These are phyloP conservation scores for Opisthograptis luteolata DNA, from an alignment of 2,888 invertebrate genomes.

Conservation along the genomic window DNA sequence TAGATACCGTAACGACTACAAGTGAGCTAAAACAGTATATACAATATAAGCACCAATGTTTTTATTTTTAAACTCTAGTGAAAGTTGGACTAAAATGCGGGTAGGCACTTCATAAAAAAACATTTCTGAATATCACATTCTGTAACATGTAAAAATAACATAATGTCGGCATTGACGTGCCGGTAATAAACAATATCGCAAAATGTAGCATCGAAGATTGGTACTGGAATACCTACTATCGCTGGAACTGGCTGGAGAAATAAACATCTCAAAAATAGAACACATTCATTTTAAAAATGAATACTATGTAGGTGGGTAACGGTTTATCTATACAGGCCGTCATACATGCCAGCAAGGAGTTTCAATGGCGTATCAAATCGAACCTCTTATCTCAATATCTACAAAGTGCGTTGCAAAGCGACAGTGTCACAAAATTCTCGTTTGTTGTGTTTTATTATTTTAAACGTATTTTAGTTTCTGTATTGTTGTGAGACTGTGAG, in stretches of 20 bases:
- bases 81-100: no score
- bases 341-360: conserved; percentile 15
- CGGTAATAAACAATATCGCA: no score
- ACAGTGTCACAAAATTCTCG: conserved; percentile 11
- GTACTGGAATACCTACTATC: not conserved
- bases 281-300: conserved; percentile 23
- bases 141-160: no score
- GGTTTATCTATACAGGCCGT: conserved; percentile 20
- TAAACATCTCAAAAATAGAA: conserved; percentile 59
- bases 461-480: not conserved
- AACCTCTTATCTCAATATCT: conserved; percentile 17
- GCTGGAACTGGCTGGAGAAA: conserved; percentile 33
- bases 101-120: no score
- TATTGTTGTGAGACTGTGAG: conserved; percentile 1
- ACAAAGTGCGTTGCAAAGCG: not conserved
- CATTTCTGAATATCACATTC: no score
- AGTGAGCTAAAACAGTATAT: no score
- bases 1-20: no score
- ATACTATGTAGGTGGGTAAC: not conserved
- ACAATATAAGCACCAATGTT: no score
- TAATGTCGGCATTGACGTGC: no score
- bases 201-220: no score
- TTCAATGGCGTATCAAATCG: conserved; percentile 28
- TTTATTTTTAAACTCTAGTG: no score
- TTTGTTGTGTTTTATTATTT: conserved; percentile 9